Percentiles rank a stretch among this genome's conserved stretches.
Conservation (phyloP, 2,113 vertebrate genomes). For the Lonchura striata region DNA sequence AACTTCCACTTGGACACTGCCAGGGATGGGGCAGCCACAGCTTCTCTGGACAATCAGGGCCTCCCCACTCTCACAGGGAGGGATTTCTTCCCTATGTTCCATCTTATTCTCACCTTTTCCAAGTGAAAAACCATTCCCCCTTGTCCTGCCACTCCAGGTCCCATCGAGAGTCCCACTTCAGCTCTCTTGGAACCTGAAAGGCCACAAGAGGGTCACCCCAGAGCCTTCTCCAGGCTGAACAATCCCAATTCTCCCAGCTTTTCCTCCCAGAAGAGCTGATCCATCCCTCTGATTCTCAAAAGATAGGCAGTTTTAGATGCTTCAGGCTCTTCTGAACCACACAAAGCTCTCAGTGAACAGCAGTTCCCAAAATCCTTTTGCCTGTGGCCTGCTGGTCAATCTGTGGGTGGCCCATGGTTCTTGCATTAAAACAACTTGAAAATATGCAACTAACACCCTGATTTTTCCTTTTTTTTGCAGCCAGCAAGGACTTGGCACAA, state of each 20-base stretch:
- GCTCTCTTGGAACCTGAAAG: neutral
- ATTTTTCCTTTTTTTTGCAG: constrained; percentile 71
- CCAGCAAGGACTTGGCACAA: constrained; percentile 97
- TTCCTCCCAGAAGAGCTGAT: neutral
- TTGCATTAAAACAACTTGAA: neutral
- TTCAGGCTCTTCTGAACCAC: neutral
- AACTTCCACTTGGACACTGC: neutral
- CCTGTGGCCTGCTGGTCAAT: neutral
- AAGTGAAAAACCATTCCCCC: neutral
- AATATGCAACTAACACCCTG: neutral
- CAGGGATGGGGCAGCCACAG: neutral
- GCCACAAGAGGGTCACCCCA: neutral
- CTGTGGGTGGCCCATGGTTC: neutral
- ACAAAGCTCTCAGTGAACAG: neutral
- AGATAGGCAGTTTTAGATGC: neutral
- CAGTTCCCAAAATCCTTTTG: neutral
- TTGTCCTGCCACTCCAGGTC: neutral
- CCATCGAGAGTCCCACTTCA: neutral
- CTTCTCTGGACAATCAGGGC: neutral
- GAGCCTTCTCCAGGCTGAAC: neutral
- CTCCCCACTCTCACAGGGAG: neutral
- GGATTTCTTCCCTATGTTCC: neutral
- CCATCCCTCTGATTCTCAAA: neutral
- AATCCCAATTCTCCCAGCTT: neutral
- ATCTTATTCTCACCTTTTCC: neutral